Evolutionary conservation across 2,797 vertebrate species (phyloP).

Genomic region (Gadopsis marmoratus): DNA sequence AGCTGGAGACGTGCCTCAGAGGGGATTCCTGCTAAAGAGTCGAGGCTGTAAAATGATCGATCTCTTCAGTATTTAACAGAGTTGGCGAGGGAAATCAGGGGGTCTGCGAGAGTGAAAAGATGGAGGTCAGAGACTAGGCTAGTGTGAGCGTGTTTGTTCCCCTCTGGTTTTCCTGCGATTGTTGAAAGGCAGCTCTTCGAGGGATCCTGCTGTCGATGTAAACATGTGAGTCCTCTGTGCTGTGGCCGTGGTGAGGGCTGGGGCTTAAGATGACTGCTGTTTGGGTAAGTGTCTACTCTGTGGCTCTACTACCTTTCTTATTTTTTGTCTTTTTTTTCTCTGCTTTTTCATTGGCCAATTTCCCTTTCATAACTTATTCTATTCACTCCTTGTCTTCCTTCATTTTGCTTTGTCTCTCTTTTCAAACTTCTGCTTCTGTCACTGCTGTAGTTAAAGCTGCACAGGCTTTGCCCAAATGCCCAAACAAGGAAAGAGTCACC

Average conservation of each 20-base stretch:
- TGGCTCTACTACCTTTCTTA: constrained; percentile 19
- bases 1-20: constrained; percentile 52
- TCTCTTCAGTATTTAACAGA: constrained; percentile 53
- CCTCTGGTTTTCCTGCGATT: constrained; percentile 76
- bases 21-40: constrained; percentile 65
- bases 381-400: constrained; percentile 11
- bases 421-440: constrained; percentile 43
- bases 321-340: constrained; percentile 9
- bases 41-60: constrained; percentile 68
- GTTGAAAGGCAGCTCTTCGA: constrained; percentile 72
- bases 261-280: constrained; percentile 58
- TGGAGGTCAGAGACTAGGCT: constrained; percentile 57
- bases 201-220: constrained; percentile 62
- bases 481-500: constrained; percentile 80
- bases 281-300: constrained; percentile 69
- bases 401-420: constrained; percentile 29
- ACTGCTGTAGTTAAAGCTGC: constrained; percentile 46
- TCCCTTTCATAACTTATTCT: constrained; percentile 17
- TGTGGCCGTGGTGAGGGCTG: constrained; percentile 44
- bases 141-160: constrained; percentile 29
- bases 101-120: constrained; percentile 53
- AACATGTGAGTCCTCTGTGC: constrained; percentile 65
- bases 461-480: constrained; percentile 71
- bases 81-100: constrained; percentile 54
- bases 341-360: constrained; percentile 16